phyloP scores from a whole-genome alignment of 2,797 vertebrate genomes.

The Clarias laeviceps region DNA sequence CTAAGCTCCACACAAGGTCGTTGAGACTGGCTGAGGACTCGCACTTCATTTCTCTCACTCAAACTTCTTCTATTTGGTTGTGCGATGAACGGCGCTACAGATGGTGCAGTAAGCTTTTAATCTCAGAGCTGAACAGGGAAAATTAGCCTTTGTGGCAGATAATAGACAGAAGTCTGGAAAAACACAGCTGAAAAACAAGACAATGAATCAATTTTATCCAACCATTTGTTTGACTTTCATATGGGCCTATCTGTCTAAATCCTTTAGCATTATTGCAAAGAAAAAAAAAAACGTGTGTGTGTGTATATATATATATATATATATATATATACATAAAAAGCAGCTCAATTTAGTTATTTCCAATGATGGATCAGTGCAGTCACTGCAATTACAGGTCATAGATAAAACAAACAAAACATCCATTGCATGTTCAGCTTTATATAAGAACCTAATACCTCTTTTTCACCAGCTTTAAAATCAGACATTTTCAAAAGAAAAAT shows the following conservation, averaged over 20 bases:
- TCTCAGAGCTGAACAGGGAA: constrained; percentile 63
- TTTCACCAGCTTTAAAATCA: background rate
- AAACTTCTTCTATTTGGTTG: constrained; percentile 66
- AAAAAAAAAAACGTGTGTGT: background rate
- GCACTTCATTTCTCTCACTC: constrained; percentile 34
- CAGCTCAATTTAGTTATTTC: constrained; percentile 4
- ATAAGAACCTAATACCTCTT: background rate
- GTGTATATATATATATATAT: background rate
- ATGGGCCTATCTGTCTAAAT: constrained; percentile 25
- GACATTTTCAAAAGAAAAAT: constrained; percentile 11
- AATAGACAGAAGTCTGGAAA: constrained; percentile 64
- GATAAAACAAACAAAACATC: constrained; percentile 33
- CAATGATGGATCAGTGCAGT: background rate
- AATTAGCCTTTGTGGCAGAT: constrained; percentile 67
- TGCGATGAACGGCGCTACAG: constrained; percentile 66
- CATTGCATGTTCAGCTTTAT: constrained; percentile 1
- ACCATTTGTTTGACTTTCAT: constrained; percentile 38
- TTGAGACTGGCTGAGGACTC: constrained; percentile 27
- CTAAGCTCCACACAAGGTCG: constrained; percentile 29
- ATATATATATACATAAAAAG: background rate
- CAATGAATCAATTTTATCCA: constrained; percentile 52
- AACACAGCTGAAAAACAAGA: constrained; percentile 49
- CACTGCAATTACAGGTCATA: constrained; percentile 12
- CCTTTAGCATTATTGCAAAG: constrained; percentile 31
- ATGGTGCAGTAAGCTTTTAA: constrained; percentile 73